Percentiles rank a stretch among this genome's conserved stretches.
These are phyloP conservation scores for Cosmia trapezina DNA, from an alignment of 2,888 invertebrate species.

Conservation along the genomic window DNA sequence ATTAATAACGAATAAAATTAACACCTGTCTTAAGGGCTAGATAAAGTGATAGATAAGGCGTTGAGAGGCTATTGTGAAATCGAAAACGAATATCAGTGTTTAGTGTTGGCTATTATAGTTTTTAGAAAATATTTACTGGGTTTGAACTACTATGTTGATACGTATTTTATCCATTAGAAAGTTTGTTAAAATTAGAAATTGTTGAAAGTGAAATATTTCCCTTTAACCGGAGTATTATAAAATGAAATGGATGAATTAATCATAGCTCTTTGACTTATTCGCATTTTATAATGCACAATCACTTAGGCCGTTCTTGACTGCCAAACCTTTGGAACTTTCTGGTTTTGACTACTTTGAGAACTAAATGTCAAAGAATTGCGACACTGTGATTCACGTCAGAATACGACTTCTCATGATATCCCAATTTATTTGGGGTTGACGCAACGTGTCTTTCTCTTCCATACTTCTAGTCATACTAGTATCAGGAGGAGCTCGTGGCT, in stretches of 20 bases:
- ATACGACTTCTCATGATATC: background rate
- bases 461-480: no score
- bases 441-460: background rate
- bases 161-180: background rate
- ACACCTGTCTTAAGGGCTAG: slow-evolving; percentile 42
- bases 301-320: no score
- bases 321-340: no score
- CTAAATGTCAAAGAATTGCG: background rate
- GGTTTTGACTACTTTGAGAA: no score
- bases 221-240: background rate
- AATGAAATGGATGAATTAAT: background rate
- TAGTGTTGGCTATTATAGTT: background rate
- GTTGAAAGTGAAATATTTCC: background rate
- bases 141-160: background rate
- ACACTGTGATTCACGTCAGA: background rate
- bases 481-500: no score
- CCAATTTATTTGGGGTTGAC: background rate
- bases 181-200: background rate
- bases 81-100: background rate
- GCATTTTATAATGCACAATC: background rate
- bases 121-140: no score
- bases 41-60: slow-evolving; percentile 13
- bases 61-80: no score
- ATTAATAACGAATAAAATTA: slow-evolving; percentile 74
- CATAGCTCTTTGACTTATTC: no score